Evolutionary conservation across 1,140 invertebrate genomes (phyloP).

Genomic region (Schlechtendalia chinensis): DNA sequence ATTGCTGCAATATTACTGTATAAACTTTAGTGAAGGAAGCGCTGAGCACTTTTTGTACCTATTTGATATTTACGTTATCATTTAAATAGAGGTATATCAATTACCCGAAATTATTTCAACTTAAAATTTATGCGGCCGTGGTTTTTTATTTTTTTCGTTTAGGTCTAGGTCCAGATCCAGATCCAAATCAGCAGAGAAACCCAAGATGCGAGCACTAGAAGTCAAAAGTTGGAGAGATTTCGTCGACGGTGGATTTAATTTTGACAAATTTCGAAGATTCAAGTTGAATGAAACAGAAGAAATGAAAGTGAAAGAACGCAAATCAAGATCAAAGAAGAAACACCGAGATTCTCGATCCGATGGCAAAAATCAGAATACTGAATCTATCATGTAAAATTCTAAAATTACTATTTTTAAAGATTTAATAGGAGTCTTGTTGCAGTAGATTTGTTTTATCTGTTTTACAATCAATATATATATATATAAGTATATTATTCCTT

Average conservation of each 20-base stretch:
- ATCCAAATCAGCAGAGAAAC: conserved; percentile 33
- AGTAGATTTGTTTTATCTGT: not conserved
- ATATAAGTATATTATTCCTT: too few species aligned
- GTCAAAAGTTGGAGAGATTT: conserved; percentile 50
- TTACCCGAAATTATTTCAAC: conserved; percentile 40
- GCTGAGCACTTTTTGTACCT: conserved; percentile 49
- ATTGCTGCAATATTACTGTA: conserved; percentile 45
- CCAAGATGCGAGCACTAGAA: conserved; percentile 36
- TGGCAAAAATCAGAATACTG: conserved; percentile 8
- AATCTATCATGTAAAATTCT: conserved; percentile 10
- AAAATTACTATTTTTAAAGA: not conserved
- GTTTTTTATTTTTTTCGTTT: not conserved
- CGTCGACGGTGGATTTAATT: conserved; percentile 37
- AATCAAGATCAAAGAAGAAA: conserved; percentile 11
- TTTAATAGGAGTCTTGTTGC: not conserved
- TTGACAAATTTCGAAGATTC: conserved; percentile 40
- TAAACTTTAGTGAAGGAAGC: conserved; percentile 48
- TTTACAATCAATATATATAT: not conserved
- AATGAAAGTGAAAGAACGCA: conserved; percentile 31
- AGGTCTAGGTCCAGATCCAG: not conserved
- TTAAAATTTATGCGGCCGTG: conserved; percentile 25
- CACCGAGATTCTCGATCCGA: not conserved
- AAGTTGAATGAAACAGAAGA: conserved; percentile 40
- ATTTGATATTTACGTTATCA: conserved; percentile 49
- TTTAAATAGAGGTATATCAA: conserved; percentile 48